Conservation (phyloP, 64 coral and sea anemone genomes). For the Pocillopora damicornis region DNA sequence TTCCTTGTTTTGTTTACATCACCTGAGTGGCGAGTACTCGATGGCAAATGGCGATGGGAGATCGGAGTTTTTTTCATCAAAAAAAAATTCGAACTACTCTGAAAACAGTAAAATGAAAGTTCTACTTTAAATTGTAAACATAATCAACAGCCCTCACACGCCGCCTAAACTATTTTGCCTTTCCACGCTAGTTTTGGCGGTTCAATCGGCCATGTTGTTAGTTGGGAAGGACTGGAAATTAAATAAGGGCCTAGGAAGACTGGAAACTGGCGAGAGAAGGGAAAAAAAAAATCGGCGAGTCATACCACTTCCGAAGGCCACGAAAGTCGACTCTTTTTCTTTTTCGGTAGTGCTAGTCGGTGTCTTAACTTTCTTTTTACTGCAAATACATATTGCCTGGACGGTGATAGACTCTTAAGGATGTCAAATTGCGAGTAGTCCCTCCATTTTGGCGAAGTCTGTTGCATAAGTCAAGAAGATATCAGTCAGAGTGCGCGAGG, state of each 20-base stretch:
- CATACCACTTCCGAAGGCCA: no score
- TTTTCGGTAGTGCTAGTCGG: no score
- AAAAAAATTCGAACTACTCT: background rate
- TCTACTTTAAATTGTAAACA: background rate
- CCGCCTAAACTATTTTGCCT: background rate
- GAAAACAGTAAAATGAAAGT: background rate
- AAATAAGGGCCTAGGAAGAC: background rate
- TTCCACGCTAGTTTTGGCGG: no score
- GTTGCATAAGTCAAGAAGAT: no score
- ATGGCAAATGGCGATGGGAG: background rate
- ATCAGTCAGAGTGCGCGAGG: no score
- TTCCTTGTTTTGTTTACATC: slow-evolving; percentile 17
- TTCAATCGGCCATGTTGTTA: slow-evolving; percentile 12
- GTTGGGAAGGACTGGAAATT: background rate
- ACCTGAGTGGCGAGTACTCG: background rate
- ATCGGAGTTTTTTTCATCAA: slow-evolving; percentile 32
- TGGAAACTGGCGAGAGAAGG: background rate
- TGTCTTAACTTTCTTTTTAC: no score
- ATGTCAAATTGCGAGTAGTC: no score
- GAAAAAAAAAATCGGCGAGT: background rate
- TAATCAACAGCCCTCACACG: background rate
- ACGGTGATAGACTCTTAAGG: no score
- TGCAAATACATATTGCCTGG: no score
- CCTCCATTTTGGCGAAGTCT: no score
- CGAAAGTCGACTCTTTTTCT: background rate